Base-by-base conservation (phyloP, 2,797 vertebrate species). In the Odontamblyopus lacepedii region DNA sequence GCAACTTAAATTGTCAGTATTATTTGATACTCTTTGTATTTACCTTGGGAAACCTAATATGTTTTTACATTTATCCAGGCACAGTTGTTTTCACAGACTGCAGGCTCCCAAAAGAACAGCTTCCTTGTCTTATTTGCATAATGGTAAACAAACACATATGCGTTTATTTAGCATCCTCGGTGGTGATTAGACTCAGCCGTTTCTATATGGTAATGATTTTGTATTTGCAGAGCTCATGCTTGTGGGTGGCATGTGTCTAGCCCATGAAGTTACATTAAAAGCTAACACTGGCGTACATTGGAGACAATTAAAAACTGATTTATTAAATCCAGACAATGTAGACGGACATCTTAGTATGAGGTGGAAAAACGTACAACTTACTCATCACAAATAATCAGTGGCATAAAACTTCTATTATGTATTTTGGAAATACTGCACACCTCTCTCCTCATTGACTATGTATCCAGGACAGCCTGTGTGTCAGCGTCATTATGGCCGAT, bases 371-470 rank as follows among this genome's bases (percentile, higher is more conserved):
- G 13, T 44, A 44, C 26, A 26, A 11, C 19, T 11, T 57, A 57
- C 9, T 57, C 23, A 57, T 23, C n/a, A 26, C 55, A 57, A 57
- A 57, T 57, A 57, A 57, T 12, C 8, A 57, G 1, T 57, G n/a
- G 13, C 55, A 26, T 23, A 57, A 15, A 35, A 38, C 32, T 38
- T n/a, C 6, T 38, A n/a, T 11, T 64, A 5, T 9, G 7, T 12
- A 44, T 64, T 80, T 48, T 70, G n/a, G 41, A 63, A 35, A 27
- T 61, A 67, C 27, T 23, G 5, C n/a, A n/a, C 32, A 23, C 8
- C 38, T 44, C 62, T 63, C 19, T 19, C 19, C 62, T 63, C 35
- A 63, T 41, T 41, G 62, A 41, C 62, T 64, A n/a, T 41, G 61
- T 15, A 64, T 44, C 13, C 41, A 41, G 63, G 35, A 4, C 63